Percentiles rank a stretch among this genome's conserved stretches.
Evolutionary conservation across 2,797 vertebrate genomes (phyloP).

Genomic region (Semaprochilodus insignis): DNA sequence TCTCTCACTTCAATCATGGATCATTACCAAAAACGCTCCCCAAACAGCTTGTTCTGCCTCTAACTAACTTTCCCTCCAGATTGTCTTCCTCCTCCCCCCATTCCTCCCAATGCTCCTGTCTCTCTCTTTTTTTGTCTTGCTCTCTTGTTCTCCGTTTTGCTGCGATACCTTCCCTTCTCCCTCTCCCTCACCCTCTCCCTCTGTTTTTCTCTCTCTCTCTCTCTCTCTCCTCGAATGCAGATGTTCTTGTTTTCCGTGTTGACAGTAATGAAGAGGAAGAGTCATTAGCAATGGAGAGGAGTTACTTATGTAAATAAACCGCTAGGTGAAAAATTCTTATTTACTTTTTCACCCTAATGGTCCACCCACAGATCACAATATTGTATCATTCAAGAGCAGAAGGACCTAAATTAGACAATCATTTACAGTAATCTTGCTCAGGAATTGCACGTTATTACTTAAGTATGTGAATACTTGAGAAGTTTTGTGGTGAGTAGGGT

Average conservation of each 20-base stretch:
- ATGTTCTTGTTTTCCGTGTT: conserved; percentile 79
- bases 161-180: conserved; percentile 58
- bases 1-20: conserved; percentile 77
- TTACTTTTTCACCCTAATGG: conserved; percentile 55
- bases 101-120: conserved; percentile 24
- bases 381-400: conserved; percentile 54
- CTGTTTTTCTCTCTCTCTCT: conserved; percentile 60
- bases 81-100: conserved; percentile 33
- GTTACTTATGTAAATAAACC: conserved; percentile 76
- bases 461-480: conserved; percentile 9
- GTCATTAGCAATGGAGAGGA: conserved; percentile 80
- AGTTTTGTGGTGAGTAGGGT: not conserved
- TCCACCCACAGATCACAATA: conserved; percentile 56
- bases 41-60: conserved; percentile 81
- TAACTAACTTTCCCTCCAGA: conserved; percentile 59
- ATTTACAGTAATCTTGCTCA: conserved; percentile 29
- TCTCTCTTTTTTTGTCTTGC: conserved; percentile 60
- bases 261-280: conserved; percentile 82
- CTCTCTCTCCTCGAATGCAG: conserved; percentile 78
- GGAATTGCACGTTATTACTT: conserved; percentile 25
- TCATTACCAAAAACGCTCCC: conserved; percentile 80
- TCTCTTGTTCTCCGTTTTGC: conserved; percentile 24
- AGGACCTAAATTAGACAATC: conserved; percentile 48
- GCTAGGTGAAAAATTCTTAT: conserved; percentile 71
- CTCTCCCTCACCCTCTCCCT: conserved; percentile 61